These are phyloP conservation scores for Bagarius yarrelli DNA, from an alignment of 2,113 vertebrate genomes.

Conservation along the genomic window DNA sequence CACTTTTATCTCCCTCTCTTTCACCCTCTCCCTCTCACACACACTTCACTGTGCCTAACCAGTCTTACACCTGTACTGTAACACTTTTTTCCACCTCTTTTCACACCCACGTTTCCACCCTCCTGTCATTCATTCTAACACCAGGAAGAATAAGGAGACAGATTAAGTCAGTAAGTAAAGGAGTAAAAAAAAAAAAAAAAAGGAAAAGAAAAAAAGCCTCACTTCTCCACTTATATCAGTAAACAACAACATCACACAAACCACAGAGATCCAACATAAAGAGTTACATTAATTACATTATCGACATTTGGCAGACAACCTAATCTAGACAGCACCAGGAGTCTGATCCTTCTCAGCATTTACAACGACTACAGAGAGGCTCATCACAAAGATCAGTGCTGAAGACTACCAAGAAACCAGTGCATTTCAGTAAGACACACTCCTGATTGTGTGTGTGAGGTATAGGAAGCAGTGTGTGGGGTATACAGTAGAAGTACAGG, in stretches of 20 bases:
- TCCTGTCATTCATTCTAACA: neutral
- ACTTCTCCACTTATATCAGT: neutral
- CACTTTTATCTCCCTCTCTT: neutral
- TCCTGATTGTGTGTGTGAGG: too few species aligned
- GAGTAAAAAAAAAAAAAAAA: neutral
- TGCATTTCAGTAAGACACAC: too few species aligned
- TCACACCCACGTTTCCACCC: neutral
- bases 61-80: slow-evolving; percentile 1
- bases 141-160: neutral
- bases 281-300: too few species aligned
- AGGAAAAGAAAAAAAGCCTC: too few species aligned
- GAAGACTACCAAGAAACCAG: too few species aligned
- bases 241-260: neutral
- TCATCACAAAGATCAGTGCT: too few species aligned
- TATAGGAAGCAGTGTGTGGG: neutral
- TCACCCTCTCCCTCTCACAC: neutral
- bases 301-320: too few species aligned
- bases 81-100: neutral
- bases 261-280: neutral
- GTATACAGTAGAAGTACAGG: neutral
- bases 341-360: too few species aligned
- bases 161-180: neutral
- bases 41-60: slow-evolving; percentile 5
- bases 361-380: too few species aligned
- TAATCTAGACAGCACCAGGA: too few species aligned